Percentiles rank a stretch among this genome's conserved stretches.
phyloP scores from a whole-genome alignment of 2,888 invertebrate species.

The Pogonocherus hispidulus region DNA sequence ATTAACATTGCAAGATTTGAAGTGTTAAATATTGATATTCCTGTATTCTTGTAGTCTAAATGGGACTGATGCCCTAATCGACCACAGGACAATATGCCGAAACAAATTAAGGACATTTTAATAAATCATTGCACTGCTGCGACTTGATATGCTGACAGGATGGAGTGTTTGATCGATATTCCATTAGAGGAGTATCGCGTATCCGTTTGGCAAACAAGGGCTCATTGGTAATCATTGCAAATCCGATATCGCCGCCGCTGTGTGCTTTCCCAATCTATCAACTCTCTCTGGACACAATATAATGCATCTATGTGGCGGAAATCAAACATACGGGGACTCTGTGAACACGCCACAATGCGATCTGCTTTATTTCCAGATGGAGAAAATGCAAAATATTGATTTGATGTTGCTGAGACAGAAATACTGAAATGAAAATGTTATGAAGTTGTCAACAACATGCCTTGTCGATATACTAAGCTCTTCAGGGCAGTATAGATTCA shows the following conservation, averaged over 20 bases:
- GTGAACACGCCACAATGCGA: too few relatives aligned
- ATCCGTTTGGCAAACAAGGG: conserved; percentile 58
- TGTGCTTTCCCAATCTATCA: conserved; percentile 32
- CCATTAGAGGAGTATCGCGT: conserved; percentile 65
- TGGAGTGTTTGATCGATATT: conserved; percentile 65
- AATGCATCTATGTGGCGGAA: conserved; percentile 1
- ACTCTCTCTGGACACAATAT: conserved; percentile 23
- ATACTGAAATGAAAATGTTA: too few relatives aligned
- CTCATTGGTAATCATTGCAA: conserved; percentile 56
- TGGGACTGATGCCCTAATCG: too few relatives aligned
- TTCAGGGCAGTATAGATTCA: too few relatives aligned
- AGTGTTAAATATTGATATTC: too few relatives aligned
- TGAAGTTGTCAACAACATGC: too few relatives aligned
- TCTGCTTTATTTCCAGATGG: too few relatives aligned
- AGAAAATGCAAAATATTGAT: too few relatives aligned
- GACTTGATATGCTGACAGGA: conserved; percentile 56
- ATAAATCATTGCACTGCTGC: conserved; percentile 37
- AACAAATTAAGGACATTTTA: conserved; percentile 13
- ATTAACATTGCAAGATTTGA: too few relatives aligned
- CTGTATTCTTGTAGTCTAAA: too few relatives aligned
- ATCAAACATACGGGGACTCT: neutral
- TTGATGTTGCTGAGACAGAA: too few relatives aligned
- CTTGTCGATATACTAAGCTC: too few relatives aligned
- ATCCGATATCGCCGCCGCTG: conserved; percentile 49
- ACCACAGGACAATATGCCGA: neutral